Evolutionary conservation across 2,797 vertebrate species (phyloP).

Genomic region (Odontamblyopus lacepedii): DNA sequence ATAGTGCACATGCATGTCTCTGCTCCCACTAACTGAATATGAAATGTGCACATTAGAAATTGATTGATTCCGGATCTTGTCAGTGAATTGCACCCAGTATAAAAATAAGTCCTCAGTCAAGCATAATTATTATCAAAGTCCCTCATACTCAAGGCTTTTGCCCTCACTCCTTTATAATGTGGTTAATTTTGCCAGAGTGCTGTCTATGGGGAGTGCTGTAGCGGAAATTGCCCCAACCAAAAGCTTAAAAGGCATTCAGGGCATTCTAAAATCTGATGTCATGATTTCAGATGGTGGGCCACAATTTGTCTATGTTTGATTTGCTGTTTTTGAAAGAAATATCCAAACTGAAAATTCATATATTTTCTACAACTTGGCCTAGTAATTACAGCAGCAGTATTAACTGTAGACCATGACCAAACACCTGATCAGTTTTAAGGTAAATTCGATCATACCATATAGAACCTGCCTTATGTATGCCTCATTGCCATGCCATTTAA

Average conservation of each 20-base stretch:
- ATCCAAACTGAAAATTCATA: background rate
- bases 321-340: background rate
- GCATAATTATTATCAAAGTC: background rate
- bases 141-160: background rate
- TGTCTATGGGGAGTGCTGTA: background rate
- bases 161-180: slow-evolving; percentile 6
- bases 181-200: background rate
- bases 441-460: background rate
- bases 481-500: no score
- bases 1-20: slow-evolving; percentile 12
- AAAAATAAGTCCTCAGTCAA: background rate
- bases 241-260: background rate
- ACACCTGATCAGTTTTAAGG: background rate
- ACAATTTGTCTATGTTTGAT: background rate
- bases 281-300: background rate
- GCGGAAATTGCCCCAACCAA: background rate
- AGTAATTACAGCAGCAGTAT: no score
- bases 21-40: slow-evolving; percentile 4
- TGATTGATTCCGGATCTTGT: slow-evolving; percentile 17
- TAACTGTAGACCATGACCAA: no score
- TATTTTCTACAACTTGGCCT: background rate
- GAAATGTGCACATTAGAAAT: slow-evolving; percentile 32
- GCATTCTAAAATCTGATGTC: background rate
- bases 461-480: no score
- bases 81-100: slow-evolving; percentile 40